Conservation (phyloP, 2,888 invertebrate genomes). For the Corbicula japonica region DNA sequence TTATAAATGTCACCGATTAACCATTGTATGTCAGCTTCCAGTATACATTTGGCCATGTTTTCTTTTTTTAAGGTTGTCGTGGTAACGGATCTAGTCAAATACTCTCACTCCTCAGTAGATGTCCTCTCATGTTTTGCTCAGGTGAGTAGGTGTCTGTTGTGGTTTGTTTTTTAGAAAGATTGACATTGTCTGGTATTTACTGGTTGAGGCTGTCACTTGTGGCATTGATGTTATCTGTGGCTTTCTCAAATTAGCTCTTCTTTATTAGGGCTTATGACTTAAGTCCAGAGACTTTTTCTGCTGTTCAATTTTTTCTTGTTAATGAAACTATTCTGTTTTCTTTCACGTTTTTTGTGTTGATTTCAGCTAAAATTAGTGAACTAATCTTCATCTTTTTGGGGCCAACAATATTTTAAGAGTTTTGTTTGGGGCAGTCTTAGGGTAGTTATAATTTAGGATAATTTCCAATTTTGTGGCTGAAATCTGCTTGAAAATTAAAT, state of each 20-base stretch:
- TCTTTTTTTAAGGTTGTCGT: slow-evolving; percentile 76
- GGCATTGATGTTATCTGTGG: neutral
- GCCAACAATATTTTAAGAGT: too few species aligned
- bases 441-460: too few species aligned
- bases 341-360: too few species aligned
- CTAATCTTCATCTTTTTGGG: too few species aligned
- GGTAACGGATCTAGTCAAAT: slow-evolving; percentile 82
- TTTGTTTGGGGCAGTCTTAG: too few species aligned
- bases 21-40: neutral
- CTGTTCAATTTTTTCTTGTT: too few species aligned
- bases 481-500: too few species aligned
- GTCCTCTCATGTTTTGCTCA: slow-evolving; percentile 83
- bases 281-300: too few species aligned
- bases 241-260: neutral
- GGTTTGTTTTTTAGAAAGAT: neutral
- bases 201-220: neutral
- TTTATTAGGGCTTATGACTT: too few species aligned
- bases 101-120: slow-evolving; percentile 85
- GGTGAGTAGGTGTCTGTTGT: slow-evolving; percentile 64
- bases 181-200: neutral
- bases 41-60: neutral
- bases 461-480: too few species aligned
- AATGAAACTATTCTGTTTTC: too few species aligned
- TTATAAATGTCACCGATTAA: neutral
- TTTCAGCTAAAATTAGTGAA: too few species aligned